These are phyloP conservation scores for Chaetophractus vellerosus DNA, from an alignment of 2,797 vertebrate genomes.

Conservation along the genomic window DNA sequence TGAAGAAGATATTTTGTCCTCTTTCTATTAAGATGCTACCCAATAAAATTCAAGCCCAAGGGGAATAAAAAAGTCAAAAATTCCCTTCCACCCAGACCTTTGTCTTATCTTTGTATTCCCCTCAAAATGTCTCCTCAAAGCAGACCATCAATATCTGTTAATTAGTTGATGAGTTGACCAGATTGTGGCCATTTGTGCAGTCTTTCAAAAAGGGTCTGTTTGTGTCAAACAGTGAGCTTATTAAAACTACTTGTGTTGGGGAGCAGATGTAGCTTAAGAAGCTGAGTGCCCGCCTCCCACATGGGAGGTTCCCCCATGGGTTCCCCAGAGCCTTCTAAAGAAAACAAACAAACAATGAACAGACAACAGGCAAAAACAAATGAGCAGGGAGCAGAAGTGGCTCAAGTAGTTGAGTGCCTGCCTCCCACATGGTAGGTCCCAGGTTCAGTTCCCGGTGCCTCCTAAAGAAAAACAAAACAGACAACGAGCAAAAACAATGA, in stretches of 20 bases:
- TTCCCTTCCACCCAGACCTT: background rate
- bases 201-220: background rate
- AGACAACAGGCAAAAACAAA: too few relatives aligned
- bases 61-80: background rate
- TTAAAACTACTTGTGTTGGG: background rate
- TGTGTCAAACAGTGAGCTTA: background rate
- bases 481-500: too few relatives aligned
- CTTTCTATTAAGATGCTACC: background rate
- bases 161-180: background rate
- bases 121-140: constrained; percentile 20
- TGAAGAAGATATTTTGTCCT: background rate
- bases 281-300: too few relatives aligned
- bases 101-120: background rate
- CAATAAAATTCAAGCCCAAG: background rate
- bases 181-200: background rate
- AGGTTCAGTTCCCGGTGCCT: too few relatives aligned
- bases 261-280: too few relatives aligned
- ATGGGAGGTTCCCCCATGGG: too few relatives aligned
- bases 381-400: too few relatives aligned
- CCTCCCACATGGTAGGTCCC: too few relatives aligned
- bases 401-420: too few relatives aligned
- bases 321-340: too few relatives aligned
- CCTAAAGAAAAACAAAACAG: too few relatives aligned
- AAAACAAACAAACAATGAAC: too few relatives aligned
- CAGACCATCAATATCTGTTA: background rate